Evolutionary conservation across 2,113 vertebrate species (phyloP), one percentile per base, ranked within the genome.

Genomic region (Crotalus helleri): DNA sequence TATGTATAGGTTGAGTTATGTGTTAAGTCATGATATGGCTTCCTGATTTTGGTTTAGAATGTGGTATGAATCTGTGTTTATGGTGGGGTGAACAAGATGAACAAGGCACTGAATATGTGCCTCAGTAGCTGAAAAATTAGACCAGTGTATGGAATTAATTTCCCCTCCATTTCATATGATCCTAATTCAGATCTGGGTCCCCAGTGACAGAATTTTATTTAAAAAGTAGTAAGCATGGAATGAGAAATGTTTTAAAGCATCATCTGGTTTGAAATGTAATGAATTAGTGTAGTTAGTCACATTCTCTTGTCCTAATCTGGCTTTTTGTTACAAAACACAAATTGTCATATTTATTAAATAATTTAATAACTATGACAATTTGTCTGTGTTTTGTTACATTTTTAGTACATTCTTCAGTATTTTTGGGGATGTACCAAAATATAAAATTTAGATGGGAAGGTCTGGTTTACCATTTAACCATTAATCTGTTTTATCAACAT

Each of bases 401-500:
- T 59, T 49, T 26, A 33, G 7, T 64, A 5, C 49, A 51, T 51
- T 51, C 49, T 44, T 46, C 46, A 24, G 57, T 93, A 0, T 93
- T 90, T 92, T 90, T 57, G 89, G 59, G 15, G 15, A 15, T 51
- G 9, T 81, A 6, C 15, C 5, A 39, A 21, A 64, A 29, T 64
- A 64, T 29, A 64, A 61, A 21, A 81, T 81, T 44, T 44, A 44
- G 33, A 3, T 44, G 33, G 23, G 54, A 95, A 93, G 49, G 24
- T 93, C 59, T 92, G 44, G 57, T 53, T 0, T 85, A 95, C 87
- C 90, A 95, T 88, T 97, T 97, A 97, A 97, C 96, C 91, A 97
- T 97, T 96, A 96, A 93, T 94, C 91, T 90, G 89, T 90, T 54
- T 97, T 97, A 95, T 97, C 97, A 95, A 94, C 94, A 94, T 94